A percentile compares a stretch with the other conserved stretches of the same genome.
Conservation (phyloP, 2,797 vertebrate genomes). For the Brotogeris chrysoptera region DNA sequence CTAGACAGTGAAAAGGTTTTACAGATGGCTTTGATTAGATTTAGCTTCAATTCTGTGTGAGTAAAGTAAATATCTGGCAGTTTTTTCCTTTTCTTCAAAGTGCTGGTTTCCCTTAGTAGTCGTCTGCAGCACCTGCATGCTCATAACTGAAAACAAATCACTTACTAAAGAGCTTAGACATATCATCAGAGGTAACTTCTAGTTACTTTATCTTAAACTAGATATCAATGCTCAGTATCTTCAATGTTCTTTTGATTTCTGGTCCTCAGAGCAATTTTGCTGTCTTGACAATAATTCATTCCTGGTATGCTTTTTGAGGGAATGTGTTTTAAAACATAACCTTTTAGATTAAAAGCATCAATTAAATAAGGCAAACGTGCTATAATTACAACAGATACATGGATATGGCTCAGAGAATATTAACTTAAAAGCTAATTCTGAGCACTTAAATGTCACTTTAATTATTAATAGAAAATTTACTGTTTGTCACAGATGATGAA, state of each 20-base stretch:
- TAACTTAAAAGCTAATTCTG: constrained; percentile 37
- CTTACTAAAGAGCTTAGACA: background rate
- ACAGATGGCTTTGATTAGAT: background rate
- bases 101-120: background rate
- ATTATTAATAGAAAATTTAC: constrained; percentile 35
- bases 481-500: constrained; percentile 20
- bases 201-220: constrained; percentile 13
- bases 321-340: constrained; percentile 52
- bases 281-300: constrained; percentile 13
- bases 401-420: constrained; percentile 2
- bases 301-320: background rate
- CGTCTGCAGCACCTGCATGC: accelerated
- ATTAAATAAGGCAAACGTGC: constrained; percentile 33
- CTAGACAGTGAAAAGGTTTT: background rate
- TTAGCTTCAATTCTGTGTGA: background rate
- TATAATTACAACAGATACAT: constrained; percentile 40
- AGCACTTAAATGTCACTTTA: constrained; percentile 40
- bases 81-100: background rate
- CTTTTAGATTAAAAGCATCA: constrained; percentile 47
- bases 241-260: background rate
- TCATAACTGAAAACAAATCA: background rate
- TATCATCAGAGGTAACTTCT: background rate
- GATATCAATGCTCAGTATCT: background rate
- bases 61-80: background rate
- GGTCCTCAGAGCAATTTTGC: background rate